Percentiles rank a stretch among this genome's conserved stretches.
phyloP scores from a whole-genome alignment of 2,888 invertebrate species.

The Drosophila borealis region DNA sequence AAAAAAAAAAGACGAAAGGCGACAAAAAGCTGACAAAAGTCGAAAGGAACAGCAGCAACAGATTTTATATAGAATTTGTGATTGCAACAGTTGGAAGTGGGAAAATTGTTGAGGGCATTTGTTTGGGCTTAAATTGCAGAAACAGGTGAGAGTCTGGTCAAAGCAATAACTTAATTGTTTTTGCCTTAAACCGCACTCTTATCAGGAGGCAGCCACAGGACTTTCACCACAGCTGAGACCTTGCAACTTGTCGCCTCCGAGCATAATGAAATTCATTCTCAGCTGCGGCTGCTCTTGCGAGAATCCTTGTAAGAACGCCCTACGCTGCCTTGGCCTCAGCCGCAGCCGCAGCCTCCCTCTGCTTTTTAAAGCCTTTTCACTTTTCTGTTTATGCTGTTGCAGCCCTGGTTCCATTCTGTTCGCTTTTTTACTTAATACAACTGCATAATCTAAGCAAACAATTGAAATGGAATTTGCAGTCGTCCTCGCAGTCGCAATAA shows the following conservation, averaged over 20 bases:
- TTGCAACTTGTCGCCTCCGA: conserved; percentile 25
- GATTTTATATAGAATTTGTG: background rate
- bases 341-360: conserved; percentile 17
- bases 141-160: background rate
- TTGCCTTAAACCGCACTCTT: background rate
- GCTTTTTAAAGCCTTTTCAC: conserved; percentile 29
- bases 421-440: conserved; percentile 67
- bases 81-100: background rate
- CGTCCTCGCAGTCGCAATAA: conserved; percentile 42
- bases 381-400: conserved; percentile 16
- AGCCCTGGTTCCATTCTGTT: conserved; percentile 16
- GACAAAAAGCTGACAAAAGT: conserved; percentile 27
- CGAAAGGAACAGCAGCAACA: conserved; percentile 8
- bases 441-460: conserved; percentile 83
- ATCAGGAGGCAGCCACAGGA: background rate
- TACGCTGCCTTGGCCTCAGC: conserved; percentile 37
- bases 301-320: background rate
- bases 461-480: conserved; percentile 80
- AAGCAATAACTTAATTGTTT: conserved; percentile 46
- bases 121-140: background rate
- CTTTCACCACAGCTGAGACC: conserved; percentile 23
- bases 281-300: background rate
- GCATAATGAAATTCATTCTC: conserved; percentile 31
- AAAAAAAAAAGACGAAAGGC: background rate
- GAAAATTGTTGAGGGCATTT: conserved; percentile 1